A percentile compares a stretch with the other conserved stretches of the same genome.
These are phyloP conservation scores for Cataglyphis altisquamis DNA, from an alignment of 2,888 invertebrate genomes.

Conservation along the genomic window DNA sequence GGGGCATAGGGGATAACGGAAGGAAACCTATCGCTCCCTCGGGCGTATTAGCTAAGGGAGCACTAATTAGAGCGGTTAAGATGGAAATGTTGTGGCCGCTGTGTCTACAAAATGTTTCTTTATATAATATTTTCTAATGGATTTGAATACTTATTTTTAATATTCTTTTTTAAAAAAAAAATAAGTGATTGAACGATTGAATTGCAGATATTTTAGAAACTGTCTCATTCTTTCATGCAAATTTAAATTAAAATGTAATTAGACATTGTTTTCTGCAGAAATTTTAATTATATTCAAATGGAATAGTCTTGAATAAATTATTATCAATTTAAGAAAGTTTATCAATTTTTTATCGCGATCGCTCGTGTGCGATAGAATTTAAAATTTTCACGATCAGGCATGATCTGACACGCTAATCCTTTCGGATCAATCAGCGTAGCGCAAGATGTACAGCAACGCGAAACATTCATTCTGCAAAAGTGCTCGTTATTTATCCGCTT, in stretches of 20 bases:
- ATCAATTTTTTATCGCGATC: background rate
- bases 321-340: background rate
- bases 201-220: background rate
- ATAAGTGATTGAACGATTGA: background rate
- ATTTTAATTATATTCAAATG: background rate
- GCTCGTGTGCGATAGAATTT: background rate
- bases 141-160: background rate
- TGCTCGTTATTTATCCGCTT: conserved; percentile 48
- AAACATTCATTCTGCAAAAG: conserved; percentile 35
- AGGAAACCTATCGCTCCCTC: conserved; percentile 11
- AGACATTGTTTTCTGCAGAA: background rate
- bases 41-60: conserved; percentile 14
- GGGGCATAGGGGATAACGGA: conserved; percentile 6
- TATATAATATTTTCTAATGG: background rate
- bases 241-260: background rate
- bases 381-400: conserved; percentile 3
- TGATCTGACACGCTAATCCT: conserved; percentile 4
- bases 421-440: conserved; percentile 24
- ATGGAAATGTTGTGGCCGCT: conserved; percentile 2
- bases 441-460: background rate
- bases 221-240: background rate
- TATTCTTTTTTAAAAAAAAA: background rate
- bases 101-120: background rate
- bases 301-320: background rate
- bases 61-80: conserved; percentile 39